Percentiles rank a stretch among this genome's conserved stretches.
Conservation (phyloP, 2,888 invertebrate species). For the Microctonus hyperodae region DNA sequence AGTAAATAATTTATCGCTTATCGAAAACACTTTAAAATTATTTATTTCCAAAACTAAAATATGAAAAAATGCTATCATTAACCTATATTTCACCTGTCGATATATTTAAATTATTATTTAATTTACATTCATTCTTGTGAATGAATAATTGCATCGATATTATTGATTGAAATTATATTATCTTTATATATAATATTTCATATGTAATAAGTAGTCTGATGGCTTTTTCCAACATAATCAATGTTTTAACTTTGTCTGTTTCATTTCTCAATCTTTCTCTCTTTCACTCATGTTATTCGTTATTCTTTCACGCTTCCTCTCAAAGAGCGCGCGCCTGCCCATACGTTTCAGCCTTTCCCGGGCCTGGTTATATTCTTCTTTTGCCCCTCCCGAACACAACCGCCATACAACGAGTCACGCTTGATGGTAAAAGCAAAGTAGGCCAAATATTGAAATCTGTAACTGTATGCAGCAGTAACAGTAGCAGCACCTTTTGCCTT, state of each 20-base stretch:
- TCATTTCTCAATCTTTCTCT: background rate
- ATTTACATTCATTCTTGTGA: background rate
- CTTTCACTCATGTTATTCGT: constrained; percentile 2
- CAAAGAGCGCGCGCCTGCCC: constrained; percentile 18
- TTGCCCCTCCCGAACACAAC: constrained; percentile 17
- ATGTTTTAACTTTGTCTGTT: constrained; percentile 43
- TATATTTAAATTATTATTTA: background rate
- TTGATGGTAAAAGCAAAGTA: constrained; percentile 27
- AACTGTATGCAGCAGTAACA: constrained; percentile 13
- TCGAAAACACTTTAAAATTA: background rate
- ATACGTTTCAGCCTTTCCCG: constrained; percentile 11
- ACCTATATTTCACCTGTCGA: background rate
- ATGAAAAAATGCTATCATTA: background rate
- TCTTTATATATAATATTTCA: background rate
- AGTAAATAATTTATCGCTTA: background rate
- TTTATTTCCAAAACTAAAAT: background rate
- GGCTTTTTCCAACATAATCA: constrained; percentile 45
- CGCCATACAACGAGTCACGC: constrained; percentile 10
- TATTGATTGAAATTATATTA: background rate
- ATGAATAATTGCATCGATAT: background rate
- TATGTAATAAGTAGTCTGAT: constrained; percentile 2
- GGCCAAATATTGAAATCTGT: constrained; percentile 31
- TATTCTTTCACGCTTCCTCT: background rate
- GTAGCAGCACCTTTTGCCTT: constrained; percentile 1
- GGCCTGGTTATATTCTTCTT: constrained; percentile 7